Evolutionary conservation across 2,888 invertebrate species (phyloP).

Genomic region (Tinea pellionella): DNA sequence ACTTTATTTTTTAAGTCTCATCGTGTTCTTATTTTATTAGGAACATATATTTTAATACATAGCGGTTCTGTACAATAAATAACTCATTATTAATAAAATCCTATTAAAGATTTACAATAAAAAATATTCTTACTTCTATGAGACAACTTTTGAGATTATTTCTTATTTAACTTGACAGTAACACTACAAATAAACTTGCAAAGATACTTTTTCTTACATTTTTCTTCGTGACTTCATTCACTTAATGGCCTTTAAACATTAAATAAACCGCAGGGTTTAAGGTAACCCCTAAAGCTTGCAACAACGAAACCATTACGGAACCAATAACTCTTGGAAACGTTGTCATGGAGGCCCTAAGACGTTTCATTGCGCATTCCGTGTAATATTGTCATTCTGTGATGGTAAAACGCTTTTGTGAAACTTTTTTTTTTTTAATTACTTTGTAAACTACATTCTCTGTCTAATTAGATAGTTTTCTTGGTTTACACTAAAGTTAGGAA

Average conservation of each 20-base stretch:
- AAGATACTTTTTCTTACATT: too few relatives aligned
- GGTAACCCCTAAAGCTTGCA: constrained; percentile 1
- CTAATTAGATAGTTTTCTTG: too few relatives aligned
- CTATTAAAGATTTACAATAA: too few relatives aligned
- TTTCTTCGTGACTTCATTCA: too few relatives aligned
- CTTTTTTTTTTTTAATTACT: not conserved
- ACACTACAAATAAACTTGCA: too few relatives aligned
- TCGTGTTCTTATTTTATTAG: not conserved
- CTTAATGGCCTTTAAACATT: not conserved
- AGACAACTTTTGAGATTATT: too few relatives aligned
- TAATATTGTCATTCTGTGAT: not conserved
- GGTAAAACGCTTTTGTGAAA: not conserved
- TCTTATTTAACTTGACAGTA: too few relatives aligned
- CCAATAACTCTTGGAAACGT: constrained; percentile 11
- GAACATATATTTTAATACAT: not conserved
- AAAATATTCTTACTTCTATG: too few relatives aligned
- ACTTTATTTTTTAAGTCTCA: not conserved
- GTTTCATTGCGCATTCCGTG: constrained; percentile 13
- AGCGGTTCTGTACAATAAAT: not conserved
- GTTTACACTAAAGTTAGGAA: too few relatives aligned
- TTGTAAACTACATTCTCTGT: too few relatives aligned
- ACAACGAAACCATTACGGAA: constrained; percentile 1
- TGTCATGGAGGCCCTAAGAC: constrained; percentile 11
- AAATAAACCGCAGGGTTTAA: constrained; percentile 1
- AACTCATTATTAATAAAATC: too few relatives aligned